Evolutionary conservation across 2,113 vertebrate genomes (phyloP).

Genomic region (Myotis yumanensis): DNA sequence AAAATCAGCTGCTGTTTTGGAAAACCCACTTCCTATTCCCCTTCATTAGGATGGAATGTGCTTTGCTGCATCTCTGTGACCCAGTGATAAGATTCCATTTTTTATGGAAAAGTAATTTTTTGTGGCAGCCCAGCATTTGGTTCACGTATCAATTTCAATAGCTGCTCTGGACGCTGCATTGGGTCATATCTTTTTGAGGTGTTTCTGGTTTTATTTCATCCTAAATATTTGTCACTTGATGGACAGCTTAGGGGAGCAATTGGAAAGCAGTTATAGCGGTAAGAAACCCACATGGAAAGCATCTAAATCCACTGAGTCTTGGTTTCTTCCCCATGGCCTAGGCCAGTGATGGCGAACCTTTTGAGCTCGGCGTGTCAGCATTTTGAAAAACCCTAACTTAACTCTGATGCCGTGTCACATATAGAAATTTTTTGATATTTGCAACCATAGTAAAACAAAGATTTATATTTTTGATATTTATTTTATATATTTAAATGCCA

Average conservation of each 20-base stretch:
- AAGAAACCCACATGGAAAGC: neutral
- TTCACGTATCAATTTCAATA: neutral
- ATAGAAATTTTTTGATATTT: too few relatives aligned
- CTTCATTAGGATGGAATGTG: neutral
- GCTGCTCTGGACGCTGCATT: neutral
- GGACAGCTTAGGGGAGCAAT: neutral
- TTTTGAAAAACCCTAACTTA: too few relatives aligned
- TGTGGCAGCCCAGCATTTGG: neutral
- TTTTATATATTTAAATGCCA: too few relatives aligned
- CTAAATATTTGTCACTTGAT: neutral
- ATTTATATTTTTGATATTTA: too few relatives aligned
- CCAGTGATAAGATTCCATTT: neutral
- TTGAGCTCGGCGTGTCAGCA: too few relatives aligned
- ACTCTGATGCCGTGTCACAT: too few relatives aligned
- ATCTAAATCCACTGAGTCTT: neutral
- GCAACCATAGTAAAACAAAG: too few relatives aligned
- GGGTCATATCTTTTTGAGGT: neutral
- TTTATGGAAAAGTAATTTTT: too few relatives aligned
- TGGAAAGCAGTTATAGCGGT: neutral
- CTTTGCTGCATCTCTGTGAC: neutral
- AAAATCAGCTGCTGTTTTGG: neutral
- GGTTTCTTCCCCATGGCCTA: neutral
- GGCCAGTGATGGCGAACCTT: too few relatives aligned
- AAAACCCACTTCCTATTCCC: neutral
- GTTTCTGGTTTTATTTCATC: neutral